Evolutionary conservation across 2,888 invertebrate species (phyloP), one percentile per base, ranked within the genome.

Genomic region (Iselma pallidipennis): DNA sequence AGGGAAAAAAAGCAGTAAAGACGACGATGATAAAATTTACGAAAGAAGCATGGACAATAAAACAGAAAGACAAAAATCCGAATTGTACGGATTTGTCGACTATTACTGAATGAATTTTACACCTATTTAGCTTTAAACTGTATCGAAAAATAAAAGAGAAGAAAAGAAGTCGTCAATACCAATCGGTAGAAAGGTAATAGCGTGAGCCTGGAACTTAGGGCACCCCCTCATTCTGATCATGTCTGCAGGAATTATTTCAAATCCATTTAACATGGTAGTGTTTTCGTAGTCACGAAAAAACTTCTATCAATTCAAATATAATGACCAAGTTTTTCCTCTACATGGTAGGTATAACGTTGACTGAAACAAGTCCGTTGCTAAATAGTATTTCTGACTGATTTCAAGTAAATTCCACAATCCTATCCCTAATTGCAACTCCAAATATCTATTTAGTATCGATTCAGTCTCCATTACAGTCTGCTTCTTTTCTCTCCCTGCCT

Each of bases 81-180:
- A 16, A 16, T 37, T 62, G 66, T 65, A 63, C 55, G 77, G 78
- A 78, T 79, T 79, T 77, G 76, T 78, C 75, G 76, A 71, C 80
- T 74, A 79, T 80, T 79, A 78, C 80, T 74, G 73, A 76, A 78
- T 72, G 79, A 81, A 81, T 81, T 81, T 81, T 81, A 81, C 81
- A 81, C 81, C 80, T 80, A 80, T 81, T 81, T 80, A 81, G 80
- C 79, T 80, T 78, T 76, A 76, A 80, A 79, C 78, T 78, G 75
- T 66, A 73, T 66, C 71, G 67, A 72, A 71, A 71, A 70, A n/a
- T n/a, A n/a, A 72, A 76, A 73, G 74, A 75, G 72, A 60, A 62
- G n/a, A 57, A 49, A 63, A 61, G 61, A 49, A 61, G 57, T 63
- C 63, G 57, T 33, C 42, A 57, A 31, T 53, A 49, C 31, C n/a